A percentile compares a stretch with the other conserved stretches of the same genome.
phyloP scores from a whole-genome alignment of 2,888 invertebrate genomes.

The Doris montereyensis region DNA sequence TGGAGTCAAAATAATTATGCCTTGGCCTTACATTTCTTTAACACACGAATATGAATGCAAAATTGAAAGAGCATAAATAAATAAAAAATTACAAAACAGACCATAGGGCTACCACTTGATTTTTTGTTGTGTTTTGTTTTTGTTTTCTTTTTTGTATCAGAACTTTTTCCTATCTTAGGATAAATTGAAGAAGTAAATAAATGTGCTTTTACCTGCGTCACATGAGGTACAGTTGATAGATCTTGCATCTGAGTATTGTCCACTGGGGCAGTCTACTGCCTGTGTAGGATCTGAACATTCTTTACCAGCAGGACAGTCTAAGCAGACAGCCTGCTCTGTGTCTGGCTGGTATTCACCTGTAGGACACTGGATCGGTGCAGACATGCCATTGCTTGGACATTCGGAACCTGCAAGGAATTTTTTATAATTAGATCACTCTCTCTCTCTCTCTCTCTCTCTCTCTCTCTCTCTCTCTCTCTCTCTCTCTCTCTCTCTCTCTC shows the following conservation, averaged over 20 bases:
- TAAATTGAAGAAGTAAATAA: too few relatives aligned
- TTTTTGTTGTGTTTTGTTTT: neutral
- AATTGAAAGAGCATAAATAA: too few relatives aligned
- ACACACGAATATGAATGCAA: too few relatives aligned
- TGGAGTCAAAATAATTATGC: too few relatives aligned
- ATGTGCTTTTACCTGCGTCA: constrained; percentile 51
- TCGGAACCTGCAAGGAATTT: constrained; percentile 53
- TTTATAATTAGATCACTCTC: neutral
- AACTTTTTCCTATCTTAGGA: too few relatives aligned
- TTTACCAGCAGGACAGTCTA: constrained; percentile 51
- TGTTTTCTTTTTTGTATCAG: neutral
- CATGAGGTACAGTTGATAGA: constrained; percentile 55
- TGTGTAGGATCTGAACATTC: constrained; percentile 46
- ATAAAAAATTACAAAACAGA: too few relatives aligned
- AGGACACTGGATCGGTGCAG: constrained; percentile 53
- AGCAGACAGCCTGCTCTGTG: constrained; percentile 43
- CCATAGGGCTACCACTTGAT: neutral
- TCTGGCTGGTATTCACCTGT: constrained; percentile 46
- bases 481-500: neutral
- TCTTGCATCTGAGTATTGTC: constrained; percentile 42
- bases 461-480: neutral
- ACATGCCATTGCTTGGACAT: constrained; percentile 57
- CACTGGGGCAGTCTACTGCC: constrained; percentile 44
- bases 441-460: neutral
- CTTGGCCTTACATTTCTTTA: too few relatives aligned